A percentile compares a stretch with the other conserved stretches of the same genome.
These are phyloP conservation scores for Petrophora chlorosata DNA, from an alignment of 2,888 invertebrate genomes.

Conservation along the genomic window DNA sequence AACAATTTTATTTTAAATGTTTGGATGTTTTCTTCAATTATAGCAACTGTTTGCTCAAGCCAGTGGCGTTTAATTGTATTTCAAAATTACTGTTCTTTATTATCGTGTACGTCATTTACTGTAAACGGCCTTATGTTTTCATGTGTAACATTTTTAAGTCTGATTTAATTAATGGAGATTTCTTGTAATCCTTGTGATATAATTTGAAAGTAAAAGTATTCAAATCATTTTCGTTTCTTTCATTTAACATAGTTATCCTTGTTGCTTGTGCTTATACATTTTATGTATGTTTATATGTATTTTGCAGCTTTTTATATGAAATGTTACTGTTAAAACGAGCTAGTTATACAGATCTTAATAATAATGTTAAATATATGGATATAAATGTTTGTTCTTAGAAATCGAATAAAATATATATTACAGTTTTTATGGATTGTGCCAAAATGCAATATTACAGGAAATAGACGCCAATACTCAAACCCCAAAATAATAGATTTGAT, in stretches of 20 bases:
- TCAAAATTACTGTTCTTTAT: constrained; percentile 29
- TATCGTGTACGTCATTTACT: constrained; percentile 18
- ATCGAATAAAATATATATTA: constrained; percentile 37
- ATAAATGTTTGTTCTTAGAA: constrained; percentile 26
- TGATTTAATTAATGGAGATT: constrained; percentile 65
- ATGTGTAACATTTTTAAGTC: constrained; percentile 57
- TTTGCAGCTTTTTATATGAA: constrained; percentile 62
- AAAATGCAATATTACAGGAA: constrained; percentile 74
- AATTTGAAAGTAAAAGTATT: constrained; percentile 72
- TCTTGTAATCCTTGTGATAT: constrained; percentile 73
- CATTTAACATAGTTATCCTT: constrained; percentile 50
- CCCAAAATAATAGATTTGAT: constrained; percentile 44
- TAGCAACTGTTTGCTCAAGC: constrained; percentile 76
- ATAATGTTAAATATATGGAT: constrained; percentile 56
- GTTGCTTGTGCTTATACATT: constrained; percentile 50
- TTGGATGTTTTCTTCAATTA: constrained; percentile 62
- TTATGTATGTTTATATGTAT: constrained; percentile 53
- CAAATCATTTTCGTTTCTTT: constrained; percentile 65
- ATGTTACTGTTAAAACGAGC: constrained; percentile 51
- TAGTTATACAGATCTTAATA: constrained; percentile 44
- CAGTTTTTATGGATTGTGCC: constrained; percentile 59
- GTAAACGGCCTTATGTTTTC: constrained; percentile 46
- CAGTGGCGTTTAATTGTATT: constrained; percentile 48
- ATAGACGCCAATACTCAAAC: constrained; percentile 56
- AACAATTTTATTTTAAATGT: constrained; percentile 53